Conservation (phyloP, 2,797 vertebrate genomes). For the Epinephelus coioides region DNA sequence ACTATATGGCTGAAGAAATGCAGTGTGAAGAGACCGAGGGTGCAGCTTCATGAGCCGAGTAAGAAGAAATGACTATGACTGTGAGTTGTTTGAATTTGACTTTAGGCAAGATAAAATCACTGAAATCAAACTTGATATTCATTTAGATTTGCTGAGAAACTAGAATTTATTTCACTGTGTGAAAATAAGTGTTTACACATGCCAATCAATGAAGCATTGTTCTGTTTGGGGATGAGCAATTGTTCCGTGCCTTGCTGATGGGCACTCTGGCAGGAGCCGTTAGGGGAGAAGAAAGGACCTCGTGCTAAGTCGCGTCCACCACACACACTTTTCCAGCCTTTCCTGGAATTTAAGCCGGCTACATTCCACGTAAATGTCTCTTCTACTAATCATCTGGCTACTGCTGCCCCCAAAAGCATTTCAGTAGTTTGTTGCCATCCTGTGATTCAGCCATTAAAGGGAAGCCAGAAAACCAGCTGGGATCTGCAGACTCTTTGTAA, state of each 20-base stretch:
- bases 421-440: constrained; percentile 65
- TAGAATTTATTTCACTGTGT: background rate
- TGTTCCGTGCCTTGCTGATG: constrained; percentile 10
- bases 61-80: no score
- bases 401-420: constrained; percentile 55
- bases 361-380: constrained; percentile 56
- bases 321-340: constrained; percentile 35
- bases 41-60: no score
- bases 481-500: constrained; percentile 62
- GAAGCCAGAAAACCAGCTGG: constrained; percentile 64
- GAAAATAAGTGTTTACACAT: background rate
- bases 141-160: background rate
- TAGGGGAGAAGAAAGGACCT: background rate
- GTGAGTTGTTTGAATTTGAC: no score
- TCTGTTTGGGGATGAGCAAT: background rate
- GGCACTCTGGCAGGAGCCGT: background rate
- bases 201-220: background rate
- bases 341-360: constrained; percentile 46
- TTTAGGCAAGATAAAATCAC: no score
- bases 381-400: constrained; percentile 66
- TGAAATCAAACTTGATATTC: no score
- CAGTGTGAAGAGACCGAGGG: no score
- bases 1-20: no score
- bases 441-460: constrained; percentile 69
- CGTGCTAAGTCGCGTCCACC: constrained; percentile 21